A percentile compares a stretch with the other conserved stretches of the same genome.
phyloP scores from a whole-genome alignment of 1,140 invertebrate species.

The Thaumatotibia leucotreta region DNA sequence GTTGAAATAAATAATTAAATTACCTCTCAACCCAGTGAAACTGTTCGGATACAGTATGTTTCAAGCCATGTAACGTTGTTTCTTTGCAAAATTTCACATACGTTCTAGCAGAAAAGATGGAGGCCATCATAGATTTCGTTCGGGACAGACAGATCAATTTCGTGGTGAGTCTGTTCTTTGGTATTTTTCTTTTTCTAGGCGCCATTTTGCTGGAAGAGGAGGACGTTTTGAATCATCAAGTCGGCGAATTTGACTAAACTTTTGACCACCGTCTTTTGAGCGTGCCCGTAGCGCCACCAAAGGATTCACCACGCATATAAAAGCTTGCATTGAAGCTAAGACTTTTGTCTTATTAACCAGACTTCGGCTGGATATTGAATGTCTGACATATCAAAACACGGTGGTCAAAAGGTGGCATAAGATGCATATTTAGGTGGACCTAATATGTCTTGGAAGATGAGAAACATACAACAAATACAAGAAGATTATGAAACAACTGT shows the following conservation, averaged over 20 bases:
- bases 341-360: too few species aligned
- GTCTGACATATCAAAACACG: too few species aligned
- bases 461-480: too few species aligned
- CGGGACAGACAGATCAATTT: slow-evolving; percentile 54
- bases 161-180: slow-evolving; percentile 40
- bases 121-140: slow-evolving; percentile 44
- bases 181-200: slow-evolving; percentile 14
- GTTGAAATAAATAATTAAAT: slow-evolving; percentile 12
- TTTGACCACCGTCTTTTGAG: background rate
- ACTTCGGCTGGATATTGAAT: too few species aligned
- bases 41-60: slow-evolving; percentile 57
- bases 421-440: too few species aligned
- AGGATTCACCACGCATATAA: too few species aligned
- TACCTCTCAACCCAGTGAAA: slow-evolving; percentile 60
- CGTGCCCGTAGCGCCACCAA: too few species aligned
- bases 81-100: slow-evolving; percentile 55
- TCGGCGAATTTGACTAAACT: too few species aligned
- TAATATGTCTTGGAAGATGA: too few species aligned
- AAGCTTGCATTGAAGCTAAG: too few species aligned
- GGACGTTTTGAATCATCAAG: background rate
- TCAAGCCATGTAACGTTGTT: slow-evolving; percentile 62
- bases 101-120: slow-evolving; percentile 36
- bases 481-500: too few species aligned
- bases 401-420: too few species aligned
- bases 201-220: background rate